phyloP scores from a whole-genome alignment of 2,113 vertebrate species.

The Riparia riparia region DNA sequence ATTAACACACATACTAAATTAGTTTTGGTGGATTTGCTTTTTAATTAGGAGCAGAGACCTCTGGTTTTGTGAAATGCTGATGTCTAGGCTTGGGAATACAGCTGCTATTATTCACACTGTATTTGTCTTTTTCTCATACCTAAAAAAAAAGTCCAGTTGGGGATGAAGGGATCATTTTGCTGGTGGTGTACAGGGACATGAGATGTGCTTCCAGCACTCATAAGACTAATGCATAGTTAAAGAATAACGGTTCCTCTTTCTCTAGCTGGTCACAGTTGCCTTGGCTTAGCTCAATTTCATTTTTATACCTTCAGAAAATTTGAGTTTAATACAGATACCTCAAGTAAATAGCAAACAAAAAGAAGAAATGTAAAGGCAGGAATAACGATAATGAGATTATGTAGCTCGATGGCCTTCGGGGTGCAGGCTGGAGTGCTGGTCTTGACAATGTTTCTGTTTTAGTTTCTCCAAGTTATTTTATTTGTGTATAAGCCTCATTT shows the following conservation, averaged over 20 bases:
- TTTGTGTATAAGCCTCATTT: neutral
- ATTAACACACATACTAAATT: constrained; percentile 56
- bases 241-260: neutral
- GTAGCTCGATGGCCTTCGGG: neutral
- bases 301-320: neutral
- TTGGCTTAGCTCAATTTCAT: neutral
- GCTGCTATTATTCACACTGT: neutral
- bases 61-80: neutral
- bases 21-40: constrained; percentile 50
- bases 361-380: neutral
- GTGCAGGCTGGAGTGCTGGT: neutral
- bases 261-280: neutral
- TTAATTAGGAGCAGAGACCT: constrained; percentile 49
- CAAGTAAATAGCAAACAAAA: neutral
- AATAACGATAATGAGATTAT: neutral
- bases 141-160: neutral
- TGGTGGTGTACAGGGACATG: neutral
- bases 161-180: neutral
- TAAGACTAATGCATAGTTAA: neutral
- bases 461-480: neutral
- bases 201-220: neutral
- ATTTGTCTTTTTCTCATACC: neutral
- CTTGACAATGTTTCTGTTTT: neutral
- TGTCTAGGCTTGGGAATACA: constrained; percentile 14
- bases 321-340: neutral